Base-by-base conservation (phyloP, 2,888 invertebrate species). In the Tanytarsus gracilentus region DNA sequence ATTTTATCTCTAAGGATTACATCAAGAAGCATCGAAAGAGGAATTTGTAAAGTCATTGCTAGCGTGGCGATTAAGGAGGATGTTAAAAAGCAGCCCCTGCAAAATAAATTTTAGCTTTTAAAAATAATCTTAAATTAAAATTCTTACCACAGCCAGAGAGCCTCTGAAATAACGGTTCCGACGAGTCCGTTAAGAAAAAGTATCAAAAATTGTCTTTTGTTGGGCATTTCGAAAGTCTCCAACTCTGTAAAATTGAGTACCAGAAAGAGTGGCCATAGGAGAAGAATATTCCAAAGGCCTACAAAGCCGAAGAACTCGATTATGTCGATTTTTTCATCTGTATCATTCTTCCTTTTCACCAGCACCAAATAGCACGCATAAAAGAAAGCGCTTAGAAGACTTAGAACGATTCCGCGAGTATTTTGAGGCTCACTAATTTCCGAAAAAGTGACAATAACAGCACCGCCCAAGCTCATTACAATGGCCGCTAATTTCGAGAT, bases 231-330 rank as follows among this genome's bases (percentile, higher is more conserved):
- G 64, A 94, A 92, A 40, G 79, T 77, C 77, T 97, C 97, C 66
- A 85, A 79, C 66, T 85, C 82, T 14, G 84, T 81, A 65, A 85
- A 87, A 72, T 95, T 90, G 33, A 97, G 77, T 62, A 91, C 78
- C 64, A 93, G 87, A 71, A 98, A 90, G 64, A 89, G 76, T 60
- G 91, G 91, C 93, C 96, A 97, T 66, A 93, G 76, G 14, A 92
- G 74, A 61, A 91, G 74, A n/a, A 90, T 76, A 73, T 89, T 92
- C 70, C 93, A 90, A 48, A 97, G 78, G 4, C 98, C 97, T 64
- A 98, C 92, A 71, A 97, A 89, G 63, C 97, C 97, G 74, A 97
- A 95, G 75, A 98, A 92, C 77, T 97, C 81, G 60, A 94, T 90
- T 67, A 95, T 88, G 75, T 96, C 94, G 72, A 98, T 84, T 71